A percentile compares a stretch with the other conserved stretches of the same genome.
Conservation (phyloP, 2,113 vertebrate species). For the Pica pica region DNA sequence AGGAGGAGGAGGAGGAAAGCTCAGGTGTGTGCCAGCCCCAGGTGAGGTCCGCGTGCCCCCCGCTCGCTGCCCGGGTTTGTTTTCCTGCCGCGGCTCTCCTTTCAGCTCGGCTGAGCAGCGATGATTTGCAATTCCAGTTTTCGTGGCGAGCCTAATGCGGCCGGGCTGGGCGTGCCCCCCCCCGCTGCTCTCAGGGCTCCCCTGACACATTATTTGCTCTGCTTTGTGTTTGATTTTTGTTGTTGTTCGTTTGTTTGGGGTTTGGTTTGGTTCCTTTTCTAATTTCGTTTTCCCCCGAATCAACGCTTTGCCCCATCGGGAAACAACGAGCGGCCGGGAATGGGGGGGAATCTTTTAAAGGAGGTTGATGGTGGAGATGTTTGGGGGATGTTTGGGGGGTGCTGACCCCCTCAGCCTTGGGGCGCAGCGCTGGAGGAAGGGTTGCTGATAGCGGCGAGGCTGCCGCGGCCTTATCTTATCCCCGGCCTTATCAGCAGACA, state of each 20-base stretch:
- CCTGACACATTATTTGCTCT: background rate
- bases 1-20: background rate
- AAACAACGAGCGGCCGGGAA: background rate
- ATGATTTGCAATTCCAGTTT: background rate
- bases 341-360: background rate
- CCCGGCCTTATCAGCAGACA: conserved; percentile 9
- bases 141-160: background rate
- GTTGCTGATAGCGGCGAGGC: background rate
- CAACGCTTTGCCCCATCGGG: background rate
- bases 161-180: background rate
- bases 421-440: background rate
- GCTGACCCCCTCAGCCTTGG: background rate
- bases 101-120: conserved; percentile 9
- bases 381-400: background rate
- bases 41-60: background rate
- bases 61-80: background rate
- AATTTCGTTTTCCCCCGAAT: background rate
- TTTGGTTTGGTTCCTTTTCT: accelerated
- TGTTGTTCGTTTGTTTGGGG: background rate
- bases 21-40: background rate
- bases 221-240: too few relatives aligned
- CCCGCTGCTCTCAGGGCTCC: background rate
- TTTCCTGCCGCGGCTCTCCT: background rate
- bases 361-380: background rate
- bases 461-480: background rate